Base-by-base conservation (phyloP, 2,797 vertebrate genomes). In the Eurystomus glaucurus region DNA sequence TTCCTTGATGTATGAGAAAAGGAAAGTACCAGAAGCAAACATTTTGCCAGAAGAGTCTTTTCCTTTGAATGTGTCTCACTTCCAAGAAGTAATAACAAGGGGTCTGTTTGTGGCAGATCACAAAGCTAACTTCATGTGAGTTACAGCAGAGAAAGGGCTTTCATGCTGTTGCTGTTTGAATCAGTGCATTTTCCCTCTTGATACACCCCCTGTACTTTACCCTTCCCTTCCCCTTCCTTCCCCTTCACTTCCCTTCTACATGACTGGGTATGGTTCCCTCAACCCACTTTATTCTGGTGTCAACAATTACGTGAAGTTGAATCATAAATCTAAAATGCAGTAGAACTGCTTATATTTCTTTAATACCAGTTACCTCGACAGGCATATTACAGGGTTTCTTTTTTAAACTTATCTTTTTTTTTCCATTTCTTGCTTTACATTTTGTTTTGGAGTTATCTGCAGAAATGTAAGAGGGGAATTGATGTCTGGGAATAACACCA, bases 301-400 rank as follows among this genome's bases (percentile, higher is more conserved):
- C 11, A 55, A 18, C 9, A 66, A 46, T 19, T 58, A 78, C 51
- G 60, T 35, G 5, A 35, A 64, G 7, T 14, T 43, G 28, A 35
- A 37, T 26, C 1, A 45, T n/a, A 72, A 68, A 60, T 76, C 35
- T 39, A 85, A 61, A 68, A 55, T 7, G 37, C 68, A 58, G 15
- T 39, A 23, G 13, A 69, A 54, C 3, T 64, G 8, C 9, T 18
- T 46, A 6, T 45, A 33, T 25, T 54, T 6, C 19, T 8, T 45
- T 69, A 15, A 77, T 23, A 31, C 0, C 1, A 60, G 5, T 64
- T 55, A 82, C 70, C 43, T 69, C 19, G 37, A 18, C 8, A 50
- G 9, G 1, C 11, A 33, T 22, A 33, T 2, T 64, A 31, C 35
- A 60, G 12, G 7, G 1, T 3, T 54, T 43, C 8, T 0, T 5